These are phyloP conservation scores for Neoarius graeffei DNA, from an alignment of 2,113 vertebrate genomes.

Conservation along the genomic window DNA sequence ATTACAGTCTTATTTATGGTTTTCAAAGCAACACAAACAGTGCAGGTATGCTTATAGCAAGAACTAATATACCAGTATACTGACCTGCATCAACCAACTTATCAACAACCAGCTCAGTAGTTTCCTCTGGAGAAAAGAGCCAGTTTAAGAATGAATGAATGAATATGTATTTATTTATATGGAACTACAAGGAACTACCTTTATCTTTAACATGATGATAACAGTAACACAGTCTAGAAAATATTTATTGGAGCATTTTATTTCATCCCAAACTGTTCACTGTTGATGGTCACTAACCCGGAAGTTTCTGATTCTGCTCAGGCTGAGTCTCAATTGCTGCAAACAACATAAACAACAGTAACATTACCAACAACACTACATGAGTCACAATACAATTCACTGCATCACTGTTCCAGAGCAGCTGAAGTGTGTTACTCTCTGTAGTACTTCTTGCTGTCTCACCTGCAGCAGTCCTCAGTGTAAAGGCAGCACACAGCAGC, in stretches of 20 bases:
- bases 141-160: no score
- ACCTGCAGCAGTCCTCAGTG: slow-evolving; percentile 8
- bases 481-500: slow-evolving; percentile 3
- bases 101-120: not conserved
- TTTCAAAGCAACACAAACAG: not conserved
- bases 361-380: not conserved
- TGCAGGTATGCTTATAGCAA: not conserved
- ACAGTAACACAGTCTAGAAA: not conserved
- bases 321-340: not conserved
- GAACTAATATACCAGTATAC: not conserved
- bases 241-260: not conserved
- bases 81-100: not conserved
- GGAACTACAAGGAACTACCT: no score
- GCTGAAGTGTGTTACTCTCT: no score
- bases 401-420: no score
- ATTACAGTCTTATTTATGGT: not conserved
- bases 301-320: not conserved
- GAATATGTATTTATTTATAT: no score
- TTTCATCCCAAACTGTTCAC: not conserved
- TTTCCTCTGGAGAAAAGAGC: not conserved
- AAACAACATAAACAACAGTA: not conserved
- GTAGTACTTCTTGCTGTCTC: not conserved
- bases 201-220: no score
- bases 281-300: not conserved
- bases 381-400: not conserved